A percentile compares a stretch with the other conserved stretches of the same genome.
Conservation (phyloP, 2,113 vertebrate species). For the Pavo muticus region DNA sequence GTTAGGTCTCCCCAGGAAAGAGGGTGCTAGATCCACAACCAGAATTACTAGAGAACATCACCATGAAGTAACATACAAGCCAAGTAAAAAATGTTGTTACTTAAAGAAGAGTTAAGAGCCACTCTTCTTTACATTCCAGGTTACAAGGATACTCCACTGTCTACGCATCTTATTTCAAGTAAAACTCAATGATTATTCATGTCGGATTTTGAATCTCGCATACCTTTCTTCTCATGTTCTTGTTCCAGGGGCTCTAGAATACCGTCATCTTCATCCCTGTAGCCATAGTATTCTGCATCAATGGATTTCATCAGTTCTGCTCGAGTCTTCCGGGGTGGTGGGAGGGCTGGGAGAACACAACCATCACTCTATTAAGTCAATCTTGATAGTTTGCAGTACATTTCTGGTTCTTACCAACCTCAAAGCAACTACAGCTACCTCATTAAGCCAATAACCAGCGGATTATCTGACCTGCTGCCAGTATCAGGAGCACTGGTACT, state of each 20-base stretch:
- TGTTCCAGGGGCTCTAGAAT: slow-evolving; percentile 92
- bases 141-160: neutral
- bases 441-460: accelerated
- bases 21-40: neutral
- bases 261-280: slow-evolving; percentile 95
- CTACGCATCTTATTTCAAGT: neutral
- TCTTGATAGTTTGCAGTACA: accelerated
- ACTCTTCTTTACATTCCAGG: neutral
- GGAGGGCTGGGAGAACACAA: slow-evolving; percentile 79
- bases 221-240: slow-evolving; percentile 90
- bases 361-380: neutral
- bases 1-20: neutral
- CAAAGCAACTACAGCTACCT: neutral
- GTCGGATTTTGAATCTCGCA: neutral
- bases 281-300: slow-evolving; percentile 96
- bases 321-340: slow-evolving; percentile 90
- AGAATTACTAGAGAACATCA: neutral
- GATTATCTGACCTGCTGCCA: neutral
- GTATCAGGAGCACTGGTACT: neutral
- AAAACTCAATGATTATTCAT: neutral
- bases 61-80: neutral
- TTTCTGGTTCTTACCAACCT: neutral
- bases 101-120: neutral
- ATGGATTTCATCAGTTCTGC: slow-evolving; percentile 97
- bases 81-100: neutral